Evolutionary conservation across 1,140 invertebrate species (phyloP).

Genomic region (Neodiprion pinetum): DNA sequence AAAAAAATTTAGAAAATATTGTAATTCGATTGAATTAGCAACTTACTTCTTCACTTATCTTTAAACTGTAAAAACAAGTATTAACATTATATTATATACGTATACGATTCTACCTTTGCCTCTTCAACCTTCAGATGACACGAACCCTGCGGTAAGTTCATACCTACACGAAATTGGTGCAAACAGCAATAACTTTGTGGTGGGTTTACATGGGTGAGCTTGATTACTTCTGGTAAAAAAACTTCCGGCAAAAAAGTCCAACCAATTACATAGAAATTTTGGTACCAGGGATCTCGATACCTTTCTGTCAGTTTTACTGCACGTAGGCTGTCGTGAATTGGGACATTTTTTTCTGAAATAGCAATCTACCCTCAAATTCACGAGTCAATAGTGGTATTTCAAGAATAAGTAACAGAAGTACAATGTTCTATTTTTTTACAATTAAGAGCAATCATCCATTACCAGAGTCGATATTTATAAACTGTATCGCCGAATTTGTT

Average conservation of each 20-base stretch:
- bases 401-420: too few species aligned
- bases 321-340: neutral
- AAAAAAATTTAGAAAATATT: neutral
- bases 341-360: neutral
- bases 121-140: neutral
- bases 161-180: neutral
- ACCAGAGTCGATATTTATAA: too few species aligned
- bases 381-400: too few species aligned
- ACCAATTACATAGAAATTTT: neutral
- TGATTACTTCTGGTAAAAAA: neutral
- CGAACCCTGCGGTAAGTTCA: neutral
- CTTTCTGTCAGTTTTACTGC: neutral
- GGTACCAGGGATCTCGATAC: neutral
- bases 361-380: too few species aligned
- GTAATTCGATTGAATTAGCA: neutral
- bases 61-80: neutral
- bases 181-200: neutral
- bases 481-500: too few species aligned
- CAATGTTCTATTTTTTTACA: too few species aligned
- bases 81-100: neutral
- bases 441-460: too few species aligned
- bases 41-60: neutral
- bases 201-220: neutral
- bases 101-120: neutral
- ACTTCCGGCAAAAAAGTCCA: neutral